phyloP scores from a whole-genome alignment of 2,113 vertebrate genomes.

The Crypturellus undulatus region DNA sequence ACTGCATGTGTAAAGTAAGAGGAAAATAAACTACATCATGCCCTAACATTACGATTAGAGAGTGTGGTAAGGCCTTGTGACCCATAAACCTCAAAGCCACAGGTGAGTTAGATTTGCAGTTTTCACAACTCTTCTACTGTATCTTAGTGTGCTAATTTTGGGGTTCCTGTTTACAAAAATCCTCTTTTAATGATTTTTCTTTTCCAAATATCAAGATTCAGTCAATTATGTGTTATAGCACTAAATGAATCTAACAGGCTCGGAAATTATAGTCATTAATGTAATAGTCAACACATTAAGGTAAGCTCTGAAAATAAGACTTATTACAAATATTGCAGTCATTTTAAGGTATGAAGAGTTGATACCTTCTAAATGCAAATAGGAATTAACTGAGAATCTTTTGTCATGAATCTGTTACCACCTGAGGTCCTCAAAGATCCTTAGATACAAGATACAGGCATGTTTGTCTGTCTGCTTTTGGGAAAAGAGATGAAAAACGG shows the following conservation, averaged over 20 bases:
- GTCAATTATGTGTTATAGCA: background rate
- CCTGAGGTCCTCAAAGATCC: background rate
- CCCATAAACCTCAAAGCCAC: background rate
- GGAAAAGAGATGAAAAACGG: background rate
- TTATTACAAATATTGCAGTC: background rate
- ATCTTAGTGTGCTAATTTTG: background rate
- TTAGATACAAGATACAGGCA: background rate
- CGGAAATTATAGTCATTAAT: background rate
- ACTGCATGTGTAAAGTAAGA: background rate
- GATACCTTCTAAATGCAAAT: background rate
- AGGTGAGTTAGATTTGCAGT: background rate
- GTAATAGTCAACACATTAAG: background rate
- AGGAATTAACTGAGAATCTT: background rate
- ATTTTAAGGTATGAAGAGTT: background rate
- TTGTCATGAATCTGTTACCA: background rate
- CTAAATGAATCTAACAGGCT: background rate
- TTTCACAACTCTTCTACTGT: background rate
- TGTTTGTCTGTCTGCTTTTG: background rate
- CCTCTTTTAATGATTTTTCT: background rate
- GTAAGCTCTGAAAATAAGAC: background rate
- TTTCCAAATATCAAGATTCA: background rate
- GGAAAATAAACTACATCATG: accelerated
- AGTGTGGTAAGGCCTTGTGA: background rate
- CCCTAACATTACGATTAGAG: background rate
- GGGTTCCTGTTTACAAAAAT: background rate